Percentiles rank a stretch among this genome's conserved stretches.
phyloP scores from a whole-genome alignment of 2,888 invertebrate genomes.

The Hirtodrosophila duncani region DNA sequence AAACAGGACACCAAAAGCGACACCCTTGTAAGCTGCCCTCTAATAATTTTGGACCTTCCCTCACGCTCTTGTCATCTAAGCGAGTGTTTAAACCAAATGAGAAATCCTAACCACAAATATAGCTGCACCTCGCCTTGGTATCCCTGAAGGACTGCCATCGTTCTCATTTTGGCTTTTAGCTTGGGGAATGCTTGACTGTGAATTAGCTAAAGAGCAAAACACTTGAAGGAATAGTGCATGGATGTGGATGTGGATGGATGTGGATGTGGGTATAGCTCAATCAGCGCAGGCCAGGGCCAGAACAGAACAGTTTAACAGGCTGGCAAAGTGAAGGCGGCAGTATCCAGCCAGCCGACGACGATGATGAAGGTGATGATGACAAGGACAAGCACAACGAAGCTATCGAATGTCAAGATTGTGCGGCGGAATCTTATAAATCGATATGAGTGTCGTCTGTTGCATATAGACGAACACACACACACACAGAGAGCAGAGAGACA shows the following conservation, averaged over 20 bases:
- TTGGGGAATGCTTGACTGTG: conserved; percentile 56
- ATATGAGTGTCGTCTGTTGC: conserved; percentile 64
- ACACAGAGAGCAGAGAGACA: conserved; percentile 7
- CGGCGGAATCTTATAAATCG: conserved; percentile 65
- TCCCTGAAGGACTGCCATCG: conserved; percentile 16
- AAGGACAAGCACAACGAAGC: conserved; percentile 25
- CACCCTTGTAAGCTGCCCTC: too few species aligned
- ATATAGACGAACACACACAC: conserved; percentile 24
- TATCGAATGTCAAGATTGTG: conserved; percentile 52
- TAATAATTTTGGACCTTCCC: too few species aligned
- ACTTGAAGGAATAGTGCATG: conserved; percentile 49
- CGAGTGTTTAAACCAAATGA: too few species aligned
- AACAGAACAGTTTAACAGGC: conserved; percentile 18
- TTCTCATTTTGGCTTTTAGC: conserved; percentile 44
- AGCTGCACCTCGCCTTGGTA: too few species aligned
- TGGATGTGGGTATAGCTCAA: too few species aligned
- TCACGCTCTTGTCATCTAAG: too few species aligned
- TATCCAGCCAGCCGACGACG: too few species aligned
- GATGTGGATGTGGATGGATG: too few species aligned
- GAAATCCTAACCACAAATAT: too few species aligned
- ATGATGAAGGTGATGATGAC: too few species aligned
- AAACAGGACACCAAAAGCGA: too few species aligned
- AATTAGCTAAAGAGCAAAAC: conserved; percentile 64
- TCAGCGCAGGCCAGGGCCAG: conserved; percentile 12
- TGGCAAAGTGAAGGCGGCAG: conserved; percentile 24